Base-by-base conservation (phyloP, 2,113 vertebrate genomes). In the Alligator sinensis region DNA sequence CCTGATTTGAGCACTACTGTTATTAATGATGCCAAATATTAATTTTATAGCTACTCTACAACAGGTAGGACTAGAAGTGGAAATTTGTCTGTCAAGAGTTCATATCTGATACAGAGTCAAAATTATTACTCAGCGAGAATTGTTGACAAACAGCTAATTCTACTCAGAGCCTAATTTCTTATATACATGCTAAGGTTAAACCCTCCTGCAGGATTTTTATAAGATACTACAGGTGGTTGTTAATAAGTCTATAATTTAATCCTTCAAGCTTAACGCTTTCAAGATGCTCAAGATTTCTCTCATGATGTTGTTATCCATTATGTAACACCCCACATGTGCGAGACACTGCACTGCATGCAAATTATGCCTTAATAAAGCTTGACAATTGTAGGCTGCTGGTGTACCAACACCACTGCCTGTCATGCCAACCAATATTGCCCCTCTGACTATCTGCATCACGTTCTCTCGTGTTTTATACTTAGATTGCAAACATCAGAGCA, bases 171-270 rank as follows among this genome's bases (percentile, higher is more conserved):
- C 78, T 86, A 88, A 19, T 84, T 82, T 77, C 83, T 91, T 81
- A 94, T 30, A 74, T 76, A 94, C 66, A 27, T 79, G 81, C 24
- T n/a, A 80, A 60, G 58, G 47, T 90, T 84, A 88, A 83, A 77
- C 2, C 72, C 22, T 94, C 83, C 76, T 17, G 25, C 14, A 77
- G 60, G 61, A 83, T 88, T 88, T 94, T 96, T 91, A 90, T 18
- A 77, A 88, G 28, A 7, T 94, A 81, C 87, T 61, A 47, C 59
- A 91, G 78, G 62, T 78, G 61, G 28, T 86, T 88, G 60, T 86
- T 93, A 64, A 82, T 68, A 93, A 84, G 28, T 54, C 66, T 92
- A 81, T 91, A 92, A 93, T 91, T 93, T 74, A 86, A 11, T 87
- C 14, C n/a, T 78, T 54, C 63, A 91, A 81, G 84, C 63, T 81